Base-by-base conservation (phyloP, 2,113 vertebrate species). In the Nycticebus coucang region DNA sequence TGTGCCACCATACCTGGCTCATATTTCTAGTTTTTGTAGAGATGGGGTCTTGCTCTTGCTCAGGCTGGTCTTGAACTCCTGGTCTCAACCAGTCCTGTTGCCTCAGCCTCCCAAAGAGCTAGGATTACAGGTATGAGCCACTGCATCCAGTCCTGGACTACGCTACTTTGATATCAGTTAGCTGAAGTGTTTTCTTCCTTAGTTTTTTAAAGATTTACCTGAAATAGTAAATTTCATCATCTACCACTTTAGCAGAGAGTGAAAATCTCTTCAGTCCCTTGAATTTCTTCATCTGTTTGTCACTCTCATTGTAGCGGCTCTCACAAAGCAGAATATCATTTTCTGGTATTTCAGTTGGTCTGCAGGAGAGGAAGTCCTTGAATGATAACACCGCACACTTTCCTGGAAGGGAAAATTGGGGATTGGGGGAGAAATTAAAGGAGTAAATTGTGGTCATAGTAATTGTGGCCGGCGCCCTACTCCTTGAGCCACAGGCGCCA, bases 231-330 rank as follows among this genome's bases (percentile, higher is more conserved):
- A 99, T 99, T 98, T 99, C 99, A 95, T 99, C 99, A 97, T 99
- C 99, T 89, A 99, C 99, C 94, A 99, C 99, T 99, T 99, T 99
- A 11, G 99, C 99, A 93, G 99, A 99, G 19, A 99, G 98, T 28
- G 99, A 99, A 98, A 99, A 99, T 88, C 99, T 99, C 98, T 99
- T 99, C 35, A 99, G 98, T 41, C 99, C 99, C 97, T 99, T 99
- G 95, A 99, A 99, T 94, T 99, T 99, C 98, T 99, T 99, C 99
- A 99, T 99, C 86, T 99, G 99, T 94, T 99, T 99, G 98, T 99
- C 99, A 0, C 99, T 99, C 95, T 99, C 99, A 1, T 99, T 99
- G 98, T 99, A 99, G 97, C 99, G 99, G 94, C 99, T 99, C 98
- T 99, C 99, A 85, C 99, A 99, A 64, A 99, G 99, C 24, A 99